Base-by-base conservation (phyloP, 2,888 invertebrate species). In the Hemithea aestivaria region DNA sequence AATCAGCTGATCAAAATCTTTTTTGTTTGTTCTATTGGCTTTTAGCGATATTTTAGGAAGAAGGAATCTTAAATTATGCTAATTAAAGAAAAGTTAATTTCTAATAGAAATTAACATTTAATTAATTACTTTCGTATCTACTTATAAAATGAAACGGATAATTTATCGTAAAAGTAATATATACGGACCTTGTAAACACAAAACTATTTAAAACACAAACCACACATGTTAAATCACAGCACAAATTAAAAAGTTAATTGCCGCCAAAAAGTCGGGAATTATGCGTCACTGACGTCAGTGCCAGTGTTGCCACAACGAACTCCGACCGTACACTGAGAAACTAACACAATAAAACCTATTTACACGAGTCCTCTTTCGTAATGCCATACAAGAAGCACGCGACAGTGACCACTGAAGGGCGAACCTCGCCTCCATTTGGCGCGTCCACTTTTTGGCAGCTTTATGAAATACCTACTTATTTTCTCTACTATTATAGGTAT, bases 321-420 rank as follows among this genome's bases (percentile, higher is more conserved):
- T 59, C 66, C 72, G 66, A 61, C 68, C 62, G 56, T 59, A 63
- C 54, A 66, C 62, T 60, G 65, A 53, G 54, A 53, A n/a, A 56
- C 69, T 73, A 79, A 79, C 78, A 81, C 77, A 79, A 81, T 79
- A 73, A 80, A 76, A 73, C 68, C 61, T 71, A 73, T 73, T 65
- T 62, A 58, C 55, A 58, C 58, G 47, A 42, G 53, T 58, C 56
- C 58, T 59, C 66, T 76, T 71, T 75, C 69, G 71, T 73, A 73
- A 73, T 73, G 64, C 69, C 69, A 69, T 54, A 62, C 53, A 45
- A 45, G 47, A 41, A 37, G 26, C 49, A 51, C 43, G 48, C 36
- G 53, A 58, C 64, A 63, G 3, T 16, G 16, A n/a, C 16, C 59
- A 58, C 58, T 47, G 47, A 48, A 41, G 57, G 62, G 64, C 64